Percentiles rank a stretch among this genome's conserved stretches.
Evolutionary conservation across 2,797 vertebrate species (phyloP).

Genomic region (Eulemur albifrons): DNA sequence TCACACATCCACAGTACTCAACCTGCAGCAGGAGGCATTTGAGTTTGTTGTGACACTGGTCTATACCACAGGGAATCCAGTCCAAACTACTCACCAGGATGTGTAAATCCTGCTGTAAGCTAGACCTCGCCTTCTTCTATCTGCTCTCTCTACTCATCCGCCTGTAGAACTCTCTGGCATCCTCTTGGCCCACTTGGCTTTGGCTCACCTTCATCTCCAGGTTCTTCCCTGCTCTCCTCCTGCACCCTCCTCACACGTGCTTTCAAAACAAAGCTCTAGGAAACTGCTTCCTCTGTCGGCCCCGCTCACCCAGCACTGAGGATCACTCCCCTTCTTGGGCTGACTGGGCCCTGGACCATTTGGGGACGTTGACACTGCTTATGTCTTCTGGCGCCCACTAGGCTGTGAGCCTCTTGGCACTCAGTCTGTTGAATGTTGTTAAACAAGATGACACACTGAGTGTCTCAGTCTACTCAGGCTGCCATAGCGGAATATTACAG

Average conservation of each 20-base stretch:
- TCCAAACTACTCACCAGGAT: neutral
- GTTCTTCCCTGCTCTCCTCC: neutral
- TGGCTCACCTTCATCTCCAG: neutral
- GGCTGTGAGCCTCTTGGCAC: neutral
- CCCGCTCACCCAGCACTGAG: neutral
- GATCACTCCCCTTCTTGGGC: neutral
- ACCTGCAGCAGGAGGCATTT: neutral
- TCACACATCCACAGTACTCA: neutral
- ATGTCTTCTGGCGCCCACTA: no score
- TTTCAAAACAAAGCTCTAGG: neutral
- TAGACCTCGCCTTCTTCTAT: neutral
- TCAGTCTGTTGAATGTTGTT: neutral
- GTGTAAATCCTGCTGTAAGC: neutral
- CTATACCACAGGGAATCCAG: neutral
- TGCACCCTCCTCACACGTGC: neutral
- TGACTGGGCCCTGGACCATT: neutral
- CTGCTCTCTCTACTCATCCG: neutral
- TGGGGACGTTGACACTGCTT: neutral
- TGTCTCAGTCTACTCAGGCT: neutral
- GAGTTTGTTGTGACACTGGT: neutral
- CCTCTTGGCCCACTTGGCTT: no score
- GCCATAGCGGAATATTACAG: neutral
- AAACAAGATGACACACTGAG: neutral
- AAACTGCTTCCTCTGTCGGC: neutral
- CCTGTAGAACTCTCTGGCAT: neutral